Percentiles rank a stretch among this genome's conserved stretches.
phyloP scores from a whole-genome alignment of 2,888 invertebrate genomes.

The Fabriciana adippe region DNA sequence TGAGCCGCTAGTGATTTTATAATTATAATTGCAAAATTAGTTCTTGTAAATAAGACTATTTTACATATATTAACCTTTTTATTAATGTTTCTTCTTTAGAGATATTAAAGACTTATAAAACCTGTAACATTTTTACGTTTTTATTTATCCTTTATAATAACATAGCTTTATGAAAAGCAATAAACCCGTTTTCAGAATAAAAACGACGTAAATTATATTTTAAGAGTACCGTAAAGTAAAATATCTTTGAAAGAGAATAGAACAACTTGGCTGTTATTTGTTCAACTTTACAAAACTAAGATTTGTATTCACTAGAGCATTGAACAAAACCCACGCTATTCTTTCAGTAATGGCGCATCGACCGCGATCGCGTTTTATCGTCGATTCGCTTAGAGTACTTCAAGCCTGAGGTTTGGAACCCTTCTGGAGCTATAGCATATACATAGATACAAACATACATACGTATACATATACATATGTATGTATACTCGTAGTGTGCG shows the following conservation, averaged over 20 bases:
- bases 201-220: conserved; percentile 5
- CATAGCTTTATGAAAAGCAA: conserved; percentile 2
- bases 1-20: too few species aligned
- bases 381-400: conserved; percentile 6
- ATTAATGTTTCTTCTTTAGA: too few species aligned
- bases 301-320: conserved; percentile 12
- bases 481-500: conserved; percentile 14
- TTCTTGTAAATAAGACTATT: too few species aligned
- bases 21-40: too few species aligned
- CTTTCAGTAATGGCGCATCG: conserved; percentile 17
- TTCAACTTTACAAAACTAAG: conserved; percentile 14
- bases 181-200: conserved; percentile 1
- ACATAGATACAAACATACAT: neutral
- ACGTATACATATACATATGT: neutral
- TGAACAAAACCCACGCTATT: conserved; percentile 1
- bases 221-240: conserved; percentile 7
- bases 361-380: conserved; percentile 19
- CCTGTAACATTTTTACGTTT: neutral
- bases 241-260: conserved; percentile 7
- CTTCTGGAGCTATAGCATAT: neutral
- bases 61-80: too few species aligned
- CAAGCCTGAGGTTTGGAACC: neutral
- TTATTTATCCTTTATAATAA: neutral
- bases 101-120: too few species aligned
- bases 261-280: conserved; percentile 6